phyloP scores from a whole-genome alignment of 2,113 vertebrate species.

The Scalopus aquaticus region DNA sequence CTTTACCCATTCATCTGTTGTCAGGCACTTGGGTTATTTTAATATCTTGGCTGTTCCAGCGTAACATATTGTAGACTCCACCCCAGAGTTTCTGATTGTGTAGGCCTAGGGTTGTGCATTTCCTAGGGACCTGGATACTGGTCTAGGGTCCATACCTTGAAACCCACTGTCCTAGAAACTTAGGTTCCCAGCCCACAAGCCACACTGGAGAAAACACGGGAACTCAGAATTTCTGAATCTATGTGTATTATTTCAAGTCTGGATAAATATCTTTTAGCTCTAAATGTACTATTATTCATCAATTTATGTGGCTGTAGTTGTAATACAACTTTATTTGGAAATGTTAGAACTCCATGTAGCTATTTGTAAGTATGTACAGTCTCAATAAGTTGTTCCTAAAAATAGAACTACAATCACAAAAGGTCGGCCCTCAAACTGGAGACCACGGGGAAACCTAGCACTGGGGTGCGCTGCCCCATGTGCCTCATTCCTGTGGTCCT shows the following conservation, averaged over 20 bases:
- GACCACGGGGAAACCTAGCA: not conserved
- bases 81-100: not conserved
- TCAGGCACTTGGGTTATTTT: too few species aligned
- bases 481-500: not conserved
- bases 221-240: not conserved
- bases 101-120: not conserved
- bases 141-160: not conserved
- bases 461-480: not conserved
- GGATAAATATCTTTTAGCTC: slow-evolving; percentile 32
- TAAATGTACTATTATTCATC: not conserved
- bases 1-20: too few species aligned
- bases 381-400: not conserved
- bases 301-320: not conserved
- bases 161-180: not conserved
- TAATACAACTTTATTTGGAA: not conserved
- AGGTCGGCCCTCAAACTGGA: not conserved
- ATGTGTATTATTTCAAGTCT: not conserved
- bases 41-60: not conserved
- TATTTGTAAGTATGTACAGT: not conserved
- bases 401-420: not conserved
- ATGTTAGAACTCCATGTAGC: not conserved
- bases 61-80: not conserved
- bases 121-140: not conserved
- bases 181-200: not conserved
- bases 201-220: not conserved